Conservation (phyloP, 2,888 invertebrate species). For the Smittia aterrima region DNA sequence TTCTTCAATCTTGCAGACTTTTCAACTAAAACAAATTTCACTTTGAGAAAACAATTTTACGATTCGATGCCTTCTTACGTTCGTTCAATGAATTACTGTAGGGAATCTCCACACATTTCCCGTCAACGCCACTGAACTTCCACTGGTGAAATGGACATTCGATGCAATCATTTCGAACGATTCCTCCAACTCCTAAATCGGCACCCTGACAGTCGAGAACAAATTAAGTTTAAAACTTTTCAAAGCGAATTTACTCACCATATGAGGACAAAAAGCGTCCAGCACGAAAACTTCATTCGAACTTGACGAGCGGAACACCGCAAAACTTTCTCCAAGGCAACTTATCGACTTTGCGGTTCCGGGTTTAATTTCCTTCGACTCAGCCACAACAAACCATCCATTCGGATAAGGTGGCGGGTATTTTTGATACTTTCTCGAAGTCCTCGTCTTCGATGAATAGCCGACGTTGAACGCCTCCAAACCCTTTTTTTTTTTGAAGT, state of each 20-base stretch:
- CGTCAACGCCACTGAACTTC: conserved; percentile 73
- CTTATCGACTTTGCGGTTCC: conserved; percentile 62
- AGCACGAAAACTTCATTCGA: conserved; percentile 65
- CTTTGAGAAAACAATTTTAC: not conserved
- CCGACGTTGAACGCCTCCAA: not conserved
- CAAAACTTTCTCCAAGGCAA: conserved; percentile 68
- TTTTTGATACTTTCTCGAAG: conserved; percentile 57
- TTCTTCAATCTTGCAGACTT: conserved; percentile 45
- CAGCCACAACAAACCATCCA: conserved; percentile 81
- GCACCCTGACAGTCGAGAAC: too few species aligned
- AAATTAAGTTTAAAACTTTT: not conserved
- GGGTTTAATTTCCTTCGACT: conserved; percentile 61
- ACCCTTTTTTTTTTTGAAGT: not conserved
- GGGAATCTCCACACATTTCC: conserved; percentile 72
- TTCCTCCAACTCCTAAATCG: conserved; percentile 77
- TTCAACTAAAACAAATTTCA: not conserved
- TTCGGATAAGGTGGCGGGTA: conserved; percentile 85
- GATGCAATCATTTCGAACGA: conserved; percentile 72
- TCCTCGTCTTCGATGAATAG: not conserved
- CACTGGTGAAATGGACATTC: conserved; percentile 90
- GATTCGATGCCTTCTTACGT: not conserved
- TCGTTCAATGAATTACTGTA: conserved; percentile 56
- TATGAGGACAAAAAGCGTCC: conserved; percentile 86
- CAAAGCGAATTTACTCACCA: too few species aligned
- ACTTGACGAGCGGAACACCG: conserved; percentile 64